These are phyloP conservation scores for Phenganax subtilis DNA, from an alignment of 92 coral and sea anemone species.

Conservation along the genomic window DNA sequence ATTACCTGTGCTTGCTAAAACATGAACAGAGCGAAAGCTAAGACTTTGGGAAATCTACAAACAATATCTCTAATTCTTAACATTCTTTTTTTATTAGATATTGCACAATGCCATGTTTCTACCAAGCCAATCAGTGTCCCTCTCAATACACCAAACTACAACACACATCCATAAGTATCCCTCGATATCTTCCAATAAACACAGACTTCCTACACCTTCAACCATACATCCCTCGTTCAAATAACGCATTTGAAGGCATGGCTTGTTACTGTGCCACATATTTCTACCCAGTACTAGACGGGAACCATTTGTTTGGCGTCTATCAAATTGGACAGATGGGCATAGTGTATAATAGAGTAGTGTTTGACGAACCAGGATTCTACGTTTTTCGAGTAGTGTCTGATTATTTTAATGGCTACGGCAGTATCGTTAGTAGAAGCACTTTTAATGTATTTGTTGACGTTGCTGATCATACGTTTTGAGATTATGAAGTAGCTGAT, in stretches of 20 bases:
- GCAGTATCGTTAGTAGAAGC: conserved; percentile 18
- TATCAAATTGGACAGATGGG: conserved; percentile 23
- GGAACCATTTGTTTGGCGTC: conserved; percentile 26
- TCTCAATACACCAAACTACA: conserved; percentile 28
- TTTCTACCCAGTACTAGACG: conserved; percentile 32
- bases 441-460: conserved; percentile 26
- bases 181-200: conserved; percentile 35
- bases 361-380: conserved; percentile 34
- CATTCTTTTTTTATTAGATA: not conserved
- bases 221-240: conserved; percentile 10
- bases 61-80: not conserved
- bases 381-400: conserved; percentile 25
- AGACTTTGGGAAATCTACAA: not conserved
- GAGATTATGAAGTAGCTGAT: not conserved
- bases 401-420: conserved; percentile 24
- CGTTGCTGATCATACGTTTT: conserved; percentile 26
- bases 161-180: conserved; percentile 33
- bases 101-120: conserved; percentile 28
- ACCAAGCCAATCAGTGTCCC: conserved; percentile 27
- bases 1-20: not conserved
- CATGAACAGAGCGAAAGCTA: not conserved
- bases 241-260: not conserved
- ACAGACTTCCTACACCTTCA: conserved; percentile 32
- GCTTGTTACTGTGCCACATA: conserved; percentile 19
- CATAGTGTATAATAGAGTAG: conserved; percentile 22